phyloP scores from a whole-genome alignment of 2,797 vertebrate species.

The Onychomys leucogaster region DNA sequence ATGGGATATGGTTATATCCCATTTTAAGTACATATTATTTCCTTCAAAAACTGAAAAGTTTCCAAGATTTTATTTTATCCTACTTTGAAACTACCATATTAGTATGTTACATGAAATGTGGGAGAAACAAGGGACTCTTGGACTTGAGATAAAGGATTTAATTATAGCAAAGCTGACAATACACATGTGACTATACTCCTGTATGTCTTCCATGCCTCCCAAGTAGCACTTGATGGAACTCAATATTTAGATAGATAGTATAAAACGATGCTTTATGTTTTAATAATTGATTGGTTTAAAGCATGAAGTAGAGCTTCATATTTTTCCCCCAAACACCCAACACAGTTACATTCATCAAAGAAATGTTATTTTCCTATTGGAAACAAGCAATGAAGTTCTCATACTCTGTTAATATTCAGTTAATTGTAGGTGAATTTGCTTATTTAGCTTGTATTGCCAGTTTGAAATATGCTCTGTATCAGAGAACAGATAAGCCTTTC shows the following conservation, averaged over 20 bases:
- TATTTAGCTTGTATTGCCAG: background rate
- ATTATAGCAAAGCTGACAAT: background rate
- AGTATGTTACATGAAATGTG: background rate
- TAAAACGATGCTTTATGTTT: background rate
- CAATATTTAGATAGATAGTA: background rate
- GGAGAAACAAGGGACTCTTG: background rate
- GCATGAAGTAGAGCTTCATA: background rate
- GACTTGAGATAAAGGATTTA: background rate
- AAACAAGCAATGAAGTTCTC: background rate
- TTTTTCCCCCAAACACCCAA: background rate
- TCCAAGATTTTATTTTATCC: background rate
- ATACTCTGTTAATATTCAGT: background rate
- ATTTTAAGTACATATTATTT: conserved; percentile 21
- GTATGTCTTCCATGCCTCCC: background rate
- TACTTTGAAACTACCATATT: background rate
- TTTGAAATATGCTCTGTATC: background rate
- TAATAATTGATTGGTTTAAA: background rate
- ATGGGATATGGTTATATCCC: background rate
- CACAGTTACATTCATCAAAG: background rate
- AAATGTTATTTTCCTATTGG: background rate
- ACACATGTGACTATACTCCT: background rate
- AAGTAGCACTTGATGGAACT: background rate
- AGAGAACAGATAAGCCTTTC: background rate
- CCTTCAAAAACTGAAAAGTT: background rate
- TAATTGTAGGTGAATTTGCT: background rate